A percentile compares a stretch with the other conserved stretches of the same genome.
These are phyloP conservation scores for Drosophila nigrodunni DNA, from an alignment of 1,140 invertebrate genomes.

Conservation along the genomic window DNA sequence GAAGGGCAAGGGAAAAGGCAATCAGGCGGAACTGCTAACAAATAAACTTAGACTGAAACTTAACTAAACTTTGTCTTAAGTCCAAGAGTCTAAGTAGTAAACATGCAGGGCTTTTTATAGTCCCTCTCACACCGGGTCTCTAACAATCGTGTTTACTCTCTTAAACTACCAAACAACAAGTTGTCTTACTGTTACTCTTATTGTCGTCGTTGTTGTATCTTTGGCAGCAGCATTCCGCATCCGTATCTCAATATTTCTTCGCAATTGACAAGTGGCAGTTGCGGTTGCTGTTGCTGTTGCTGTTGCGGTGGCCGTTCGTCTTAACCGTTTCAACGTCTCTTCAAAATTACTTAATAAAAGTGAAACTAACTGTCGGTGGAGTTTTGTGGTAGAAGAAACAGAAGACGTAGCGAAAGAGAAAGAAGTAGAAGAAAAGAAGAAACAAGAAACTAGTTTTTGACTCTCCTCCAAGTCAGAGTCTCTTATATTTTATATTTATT, in stretches of 20 bases:
- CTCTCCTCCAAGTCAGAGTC: constrained; percentile 4
- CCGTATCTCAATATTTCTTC: constrained; percentile 32
- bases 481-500: not conserved
- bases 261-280: constrained; percentile 68
- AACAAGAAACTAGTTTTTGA: constrained; percentile 62
- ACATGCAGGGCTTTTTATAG: too few species aligned
- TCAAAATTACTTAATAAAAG: constrained; percentile 79
- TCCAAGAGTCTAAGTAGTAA: too few species aligned
- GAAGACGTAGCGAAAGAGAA: not conserved
- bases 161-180: too few species aligned
- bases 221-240: constrained; percentile 44
- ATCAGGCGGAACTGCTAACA: too few species aligned
- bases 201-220: constrained; percentile 14
- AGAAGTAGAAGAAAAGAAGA: constrained; percentile 6
- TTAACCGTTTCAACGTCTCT: constrained; percentile 10
- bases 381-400: constrained; percentile 9
- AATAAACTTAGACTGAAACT: too few species aligned
- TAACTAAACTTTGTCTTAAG: too few species aligned
- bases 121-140: too few species aligned
- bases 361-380: constrained; percentile 65
- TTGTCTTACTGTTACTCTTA: not conserved
- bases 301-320: constrained; percentile 38
- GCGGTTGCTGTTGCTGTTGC: constrained; percentile 35
- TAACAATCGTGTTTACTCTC: too few species aligned
- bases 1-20: too few species aligned